Evolutionary conservation across 2,797 vertebrate genomes (phyloP), one percentile per base, ranked within the genome.

Genomic region (Acanthurus tractus): DNA sequence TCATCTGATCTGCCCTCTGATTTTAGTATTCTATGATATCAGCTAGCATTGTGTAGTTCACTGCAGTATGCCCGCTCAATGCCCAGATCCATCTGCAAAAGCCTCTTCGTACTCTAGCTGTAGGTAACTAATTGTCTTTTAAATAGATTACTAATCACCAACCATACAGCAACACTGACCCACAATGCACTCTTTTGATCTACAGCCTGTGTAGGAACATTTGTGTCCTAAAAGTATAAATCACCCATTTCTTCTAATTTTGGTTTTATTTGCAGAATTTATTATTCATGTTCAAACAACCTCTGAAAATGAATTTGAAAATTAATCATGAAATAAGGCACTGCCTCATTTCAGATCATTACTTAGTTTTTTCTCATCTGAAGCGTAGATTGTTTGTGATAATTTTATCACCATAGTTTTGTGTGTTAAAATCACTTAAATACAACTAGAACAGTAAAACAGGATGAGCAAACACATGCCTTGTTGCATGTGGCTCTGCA

Each of bases 1-100:
- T 56, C 13, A 46, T 40, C 64, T 40, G 34, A 12, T 80, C 38
- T 52, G 29, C 23, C 36, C 17, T 73, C 38, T 58, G 17, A 71
- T 65, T 20, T 59, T 29, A 52, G 17, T 52, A 13, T 70, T 69
- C 25, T 48, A 15, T 0, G 6, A 17, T 63, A 67, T 48, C 50
- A 57, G 68, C 14, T 58, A 48, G 58, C 10, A 12, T 63, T 59
- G 3, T 52, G 5, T 77, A 64, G 59, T 48, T 73, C 52, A 71
- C 17, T n/a, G 13, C 17, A 68, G 49, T 48, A 4, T 48, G n/a
- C 68, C 57, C 55, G 80, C 46, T 72, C 52, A 83, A 76, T 81
- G 78, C 86, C 86, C 82, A 84, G 75, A 81, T 56, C 84, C 89
- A 89, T 88, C 74, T 90, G 84, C 85, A 88, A 89, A 86, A 83